These are phyloP conservation scores for Scomber japonicus DNA, from an alignment of 2,113 vertebrate genomes.

Conservation along the genomic window DNA sequence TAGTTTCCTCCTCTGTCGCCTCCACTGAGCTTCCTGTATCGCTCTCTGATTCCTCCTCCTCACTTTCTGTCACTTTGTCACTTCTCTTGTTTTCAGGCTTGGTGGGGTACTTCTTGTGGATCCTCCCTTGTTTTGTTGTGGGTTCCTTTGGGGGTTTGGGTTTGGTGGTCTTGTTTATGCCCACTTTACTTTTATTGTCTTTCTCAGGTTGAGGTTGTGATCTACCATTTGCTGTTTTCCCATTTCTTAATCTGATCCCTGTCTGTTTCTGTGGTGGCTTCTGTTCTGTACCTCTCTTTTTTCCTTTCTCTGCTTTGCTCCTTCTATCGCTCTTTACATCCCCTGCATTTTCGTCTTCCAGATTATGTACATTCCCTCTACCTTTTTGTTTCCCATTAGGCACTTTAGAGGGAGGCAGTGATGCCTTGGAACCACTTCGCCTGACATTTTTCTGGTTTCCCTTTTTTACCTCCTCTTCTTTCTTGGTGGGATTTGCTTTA, in stretches of 20 bases:
- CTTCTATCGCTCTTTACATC: conserved; percentile 29
- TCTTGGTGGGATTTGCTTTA: conserved; percentile 56
- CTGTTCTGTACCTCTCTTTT: conserved; percentile 10
- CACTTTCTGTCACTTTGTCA: conserved; percentile 41
- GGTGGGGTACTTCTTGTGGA: conserved; percentile 34
- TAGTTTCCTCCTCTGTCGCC: conserved; percentile 46
- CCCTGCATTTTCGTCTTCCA: conserved; percentile 34
- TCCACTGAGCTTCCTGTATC: conserved; percentile 56
- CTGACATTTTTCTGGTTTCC: conserved; percentile 46
- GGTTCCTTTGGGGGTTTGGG: conserved; percentile 42
- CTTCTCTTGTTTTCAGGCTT: conserved; percentile 42
- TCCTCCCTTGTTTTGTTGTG: conserved; percentile 9
- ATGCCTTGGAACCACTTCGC: conserved; percentile 29
- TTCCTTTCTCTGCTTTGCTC: conserved; percentile 28
- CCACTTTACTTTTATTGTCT: conserved; percentile 9
- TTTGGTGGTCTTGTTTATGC: conserved; percentile 48
- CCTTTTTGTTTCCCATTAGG: conserved; percentile 37
- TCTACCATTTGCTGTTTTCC: neutral
- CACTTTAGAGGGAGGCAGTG: conserved; percentile 27
- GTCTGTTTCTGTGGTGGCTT: conserved; percentile 33
- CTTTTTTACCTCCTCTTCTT: conserved; percentile 48
- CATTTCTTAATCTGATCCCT: conserved; percentile 12
- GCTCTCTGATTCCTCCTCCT: conserved; percentile 59
- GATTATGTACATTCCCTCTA: conserved; percentile 12
- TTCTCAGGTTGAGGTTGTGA: conserved; percentile 26